Evolutionary conservation across 1,140 invertebrate species (phyloP).

Genomic region (Drosophila repletoides): DNA sequence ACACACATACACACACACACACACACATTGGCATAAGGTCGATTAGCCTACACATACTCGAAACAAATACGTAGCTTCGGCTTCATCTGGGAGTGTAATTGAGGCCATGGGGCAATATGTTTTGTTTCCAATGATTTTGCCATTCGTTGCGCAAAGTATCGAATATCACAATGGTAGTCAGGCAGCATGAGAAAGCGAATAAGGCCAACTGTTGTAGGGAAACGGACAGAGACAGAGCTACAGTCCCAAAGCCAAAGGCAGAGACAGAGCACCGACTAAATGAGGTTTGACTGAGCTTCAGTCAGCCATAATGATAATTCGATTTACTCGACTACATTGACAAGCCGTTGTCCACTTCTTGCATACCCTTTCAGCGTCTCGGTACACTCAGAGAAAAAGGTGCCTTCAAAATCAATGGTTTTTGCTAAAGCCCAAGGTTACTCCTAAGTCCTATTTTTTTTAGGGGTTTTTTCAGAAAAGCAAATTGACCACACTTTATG

Average conservation of each 20-base stretch:
- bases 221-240: neutral
- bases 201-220: too few relatives aligned
- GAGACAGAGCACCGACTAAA: conserved; percentile 47
- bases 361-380: neutral
- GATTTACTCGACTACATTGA: conserved; percentile 78
- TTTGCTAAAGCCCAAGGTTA: too few relatives aligned
- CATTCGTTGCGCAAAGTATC: conserved; percentile 78
- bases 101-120: conserved; percentile 79
- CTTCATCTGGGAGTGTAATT: conserved; percentile 73
- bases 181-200: conserved; percentile 18
- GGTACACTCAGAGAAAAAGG: too few relatives aligned
- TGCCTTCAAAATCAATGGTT: too few relatives aligned
- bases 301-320: conserved; percentile 82
- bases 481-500: too few relatives aligned
- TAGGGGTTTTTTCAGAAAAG: too few relatives aligned
- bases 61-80: conserved; percentile 10
- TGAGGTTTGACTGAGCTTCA: conserved; percentile 81
- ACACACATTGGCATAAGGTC: conserved; percentile 42
- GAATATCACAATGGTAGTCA: conserved; percentile 72
- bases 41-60: conserved; percentile 52
- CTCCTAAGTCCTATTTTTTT: too few relatives aligned
- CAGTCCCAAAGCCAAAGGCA: neutral
- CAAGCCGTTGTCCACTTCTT: conserved; percentile 42
- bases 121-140: conserved; percentile 80
- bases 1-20: conserved; percentile 1